Evolutionary conservation across 2,797 vertebrate species (phyloP).

Genomic region (Erethizon dorsatum): DNA sequence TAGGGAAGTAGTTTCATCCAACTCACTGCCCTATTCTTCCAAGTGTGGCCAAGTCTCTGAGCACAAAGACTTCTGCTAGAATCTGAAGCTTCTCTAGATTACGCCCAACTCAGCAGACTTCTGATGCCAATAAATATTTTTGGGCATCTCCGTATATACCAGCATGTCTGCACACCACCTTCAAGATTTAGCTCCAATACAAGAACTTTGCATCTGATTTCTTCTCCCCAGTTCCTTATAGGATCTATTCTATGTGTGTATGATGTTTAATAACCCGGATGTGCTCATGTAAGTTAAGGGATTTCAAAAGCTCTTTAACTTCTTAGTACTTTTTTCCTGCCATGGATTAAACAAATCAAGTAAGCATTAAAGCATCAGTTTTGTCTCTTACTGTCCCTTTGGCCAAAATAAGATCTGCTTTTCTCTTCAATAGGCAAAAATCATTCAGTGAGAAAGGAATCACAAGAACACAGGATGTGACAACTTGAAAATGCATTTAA

Average conservation of each 20-base stretch:
- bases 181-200: neutral
- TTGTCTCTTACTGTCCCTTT: neutral
- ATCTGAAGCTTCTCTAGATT: neutral
- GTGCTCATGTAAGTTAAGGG: neutral
- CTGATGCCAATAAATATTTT: neutral
- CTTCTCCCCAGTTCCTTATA: neutral
- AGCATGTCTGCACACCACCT: neutral
- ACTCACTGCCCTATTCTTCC: neutral
- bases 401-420: neutral
- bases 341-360: neutral
- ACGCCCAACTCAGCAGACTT: neutral
- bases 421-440: neutral
- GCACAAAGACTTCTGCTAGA: neutral
- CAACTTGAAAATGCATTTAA: conserved; percentile 10
- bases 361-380: neutral
- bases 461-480: neutral
- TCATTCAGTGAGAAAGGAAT: neutral
- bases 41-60: neutral
- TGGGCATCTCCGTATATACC: neutral
- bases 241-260: neutral
- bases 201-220: neutral
- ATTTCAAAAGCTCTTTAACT: conserved; percentile 22
- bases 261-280: neutral
- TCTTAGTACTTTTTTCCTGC: neutral
- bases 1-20: neutral